Percentiles rank a stretch among this genome's conserved stretches.
These are phyloP conservation scores for Onychomys arenicola DNA, from an alignment of 2,797 vertebrate species.

Conservation along the genomic window DNA sequence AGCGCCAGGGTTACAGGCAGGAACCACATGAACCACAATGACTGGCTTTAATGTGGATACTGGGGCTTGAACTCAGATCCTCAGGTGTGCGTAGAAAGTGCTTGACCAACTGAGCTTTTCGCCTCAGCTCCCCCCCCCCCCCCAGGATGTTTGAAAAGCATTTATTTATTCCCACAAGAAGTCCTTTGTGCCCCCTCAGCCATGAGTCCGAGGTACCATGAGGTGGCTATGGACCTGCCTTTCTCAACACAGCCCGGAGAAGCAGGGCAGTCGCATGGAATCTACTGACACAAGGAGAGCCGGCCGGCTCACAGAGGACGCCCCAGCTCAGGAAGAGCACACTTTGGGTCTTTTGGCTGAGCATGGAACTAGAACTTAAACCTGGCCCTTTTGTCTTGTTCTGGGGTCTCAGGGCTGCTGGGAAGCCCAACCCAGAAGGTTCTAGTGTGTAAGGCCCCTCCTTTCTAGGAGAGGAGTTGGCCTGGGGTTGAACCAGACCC, in stretches of 20 bases:
- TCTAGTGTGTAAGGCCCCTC: neutral
- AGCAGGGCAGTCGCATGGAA: fast-evolving
- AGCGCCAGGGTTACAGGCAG: neutral
- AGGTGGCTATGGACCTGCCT: neutral
- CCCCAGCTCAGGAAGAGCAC: neutral
- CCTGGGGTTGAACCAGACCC: constrained; percentile 40
- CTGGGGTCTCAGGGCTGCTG: neutral
- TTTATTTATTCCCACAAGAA: neutral
- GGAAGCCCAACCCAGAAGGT: neutral
- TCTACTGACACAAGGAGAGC: fast-evolving
- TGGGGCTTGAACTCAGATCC: neutral
- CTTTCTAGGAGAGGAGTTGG: neutral
- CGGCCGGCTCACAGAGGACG: too few species aligned
- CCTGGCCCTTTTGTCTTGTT: neutral
- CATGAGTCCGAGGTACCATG: neutral
- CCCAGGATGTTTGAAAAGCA: neutral
- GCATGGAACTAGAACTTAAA: neutral
- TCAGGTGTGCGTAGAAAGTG: neutral
- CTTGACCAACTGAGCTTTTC: neutral
- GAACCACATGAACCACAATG: neutral
- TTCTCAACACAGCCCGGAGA: neutral
- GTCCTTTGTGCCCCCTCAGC: neutral
- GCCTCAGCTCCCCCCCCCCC: neutral
- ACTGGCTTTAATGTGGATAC: neutral
- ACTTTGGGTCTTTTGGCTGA: neutral